Evolutionary conservation across 2,888 invertebrate genomes (phyloP), one percentile per base, ranked within the genome.

Genomic region (Lepidochrysops patricia): DNA sequence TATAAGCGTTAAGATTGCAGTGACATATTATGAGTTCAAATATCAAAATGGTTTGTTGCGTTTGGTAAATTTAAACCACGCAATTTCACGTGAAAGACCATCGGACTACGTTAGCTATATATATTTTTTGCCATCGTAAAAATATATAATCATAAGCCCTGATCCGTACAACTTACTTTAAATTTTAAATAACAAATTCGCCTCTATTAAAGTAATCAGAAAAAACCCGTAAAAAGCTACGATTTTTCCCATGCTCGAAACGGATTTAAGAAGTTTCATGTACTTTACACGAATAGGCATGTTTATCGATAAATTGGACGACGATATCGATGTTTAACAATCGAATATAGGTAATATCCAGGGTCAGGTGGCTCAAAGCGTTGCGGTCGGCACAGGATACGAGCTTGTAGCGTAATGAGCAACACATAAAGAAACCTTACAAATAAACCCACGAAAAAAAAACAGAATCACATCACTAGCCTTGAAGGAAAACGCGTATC

Each of bases 391-490:
- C 79, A 80, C 72, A 88, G 88, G 88, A 89, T 89, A 84, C 87
- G 75, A 73, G 79, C 87, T 81, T 84, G 88, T 86, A 82, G 79
- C 74, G 80, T 89, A 89, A 89, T 89, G 88, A 88, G 87, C 87
- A 82, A 83, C 87, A 84, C 82, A 86, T 86, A 86, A 85, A 77
- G 88, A 89, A 89, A 81, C 88, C 88, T 77, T 87, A 88, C 88
- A 88, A 89, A 88, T 87, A 87, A 88, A 85, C 82, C 85, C 78
- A 85, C 82, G 81, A 85, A 88, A 87, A 85, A 87, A 89, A 87
- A 50, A 82, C 83, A 78, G 86, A 88, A 87, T 88, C 88, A 89
- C 88, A 87, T 87, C 84, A 70, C 77, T 80, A 86, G 85, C 82
- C 86, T 87, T 84, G 76, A 77, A 89, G 88, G 88, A 89, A 89